Conservation (phyloP, 2,113 vertebrate species). For the Mustelus asterias region DNA sequence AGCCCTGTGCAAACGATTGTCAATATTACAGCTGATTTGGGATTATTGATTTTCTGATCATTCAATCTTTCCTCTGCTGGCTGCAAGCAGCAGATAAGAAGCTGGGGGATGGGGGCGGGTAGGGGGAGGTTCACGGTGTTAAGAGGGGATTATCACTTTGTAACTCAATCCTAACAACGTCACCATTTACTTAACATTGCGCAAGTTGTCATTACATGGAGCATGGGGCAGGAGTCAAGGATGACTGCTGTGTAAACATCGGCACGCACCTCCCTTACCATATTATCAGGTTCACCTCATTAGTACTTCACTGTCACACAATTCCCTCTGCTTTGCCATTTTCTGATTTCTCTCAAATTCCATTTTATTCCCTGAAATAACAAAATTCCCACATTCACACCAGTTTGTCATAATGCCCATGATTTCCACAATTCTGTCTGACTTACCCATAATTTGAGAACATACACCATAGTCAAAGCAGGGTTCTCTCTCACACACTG, state of each 20-base stretch:
- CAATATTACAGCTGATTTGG: background rate
- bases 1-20: background rate
- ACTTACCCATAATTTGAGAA: no score
- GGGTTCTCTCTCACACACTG: no score
- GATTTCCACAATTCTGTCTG: no score
- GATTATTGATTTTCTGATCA: background rate
- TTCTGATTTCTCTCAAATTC: no score
- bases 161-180: background rate
- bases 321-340: background rate
- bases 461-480: no score
- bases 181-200: no score
- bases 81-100: background rate
- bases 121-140: background rate
- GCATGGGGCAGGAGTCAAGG: background rate
- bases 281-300: background rate
- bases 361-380: no score
- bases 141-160: background rate
- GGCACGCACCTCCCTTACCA: background rate
- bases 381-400: no score
- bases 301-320: background rate
- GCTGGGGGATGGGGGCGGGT: background rate
- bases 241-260: background rate
- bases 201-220: no score
- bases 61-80: background rate
- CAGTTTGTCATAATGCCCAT: background rate